Percentiles rank a stretch among this genome's conserved stretches.
These are phyloP conservation scores for Sebastolobus altivelis DNA, from an alignment of 2,797 vertebrate species.

Conservation along the genomic window DNA sequence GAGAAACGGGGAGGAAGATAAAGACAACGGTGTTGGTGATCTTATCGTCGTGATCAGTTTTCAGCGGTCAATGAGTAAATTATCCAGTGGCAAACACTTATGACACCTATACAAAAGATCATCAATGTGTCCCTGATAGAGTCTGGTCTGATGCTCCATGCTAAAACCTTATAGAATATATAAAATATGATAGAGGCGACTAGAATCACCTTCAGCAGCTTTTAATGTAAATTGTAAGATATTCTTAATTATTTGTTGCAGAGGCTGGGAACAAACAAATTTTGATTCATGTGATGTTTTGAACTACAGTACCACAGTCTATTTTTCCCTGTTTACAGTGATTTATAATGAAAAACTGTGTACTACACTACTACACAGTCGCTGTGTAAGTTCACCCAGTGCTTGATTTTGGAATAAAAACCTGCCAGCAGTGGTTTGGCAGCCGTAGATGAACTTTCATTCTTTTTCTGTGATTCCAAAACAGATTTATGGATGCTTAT, in stretches of 20 bases:
- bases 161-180: background rate
- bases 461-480: background rate
- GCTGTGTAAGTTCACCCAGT: background rate
- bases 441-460: background rate
- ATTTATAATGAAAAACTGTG: background rate
- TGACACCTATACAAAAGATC: background rate
- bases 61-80: constrained; percentile 28
- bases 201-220: background rate
- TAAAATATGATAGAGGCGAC: background rate
- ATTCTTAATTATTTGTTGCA: background rate
- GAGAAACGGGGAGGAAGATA: background rate
- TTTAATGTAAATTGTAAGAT: background rate
- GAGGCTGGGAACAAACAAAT: background rate
- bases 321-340: background rate
- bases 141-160: background rate
- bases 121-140: background rate
- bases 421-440: background rate
- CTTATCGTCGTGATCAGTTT: constrained; percentile 12
- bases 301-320: background rate
- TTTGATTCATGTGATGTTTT: background rate
- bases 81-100: background rate
- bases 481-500: constrained; percentile 7
- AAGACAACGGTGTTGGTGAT: constrained; percentile 15
- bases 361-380: background rate
- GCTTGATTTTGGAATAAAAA: background rate